phyloP scores from a whole-genome alignment of 2,797 vertebrate genomes.

The Aselliscus stoliczkanus region DNA sequence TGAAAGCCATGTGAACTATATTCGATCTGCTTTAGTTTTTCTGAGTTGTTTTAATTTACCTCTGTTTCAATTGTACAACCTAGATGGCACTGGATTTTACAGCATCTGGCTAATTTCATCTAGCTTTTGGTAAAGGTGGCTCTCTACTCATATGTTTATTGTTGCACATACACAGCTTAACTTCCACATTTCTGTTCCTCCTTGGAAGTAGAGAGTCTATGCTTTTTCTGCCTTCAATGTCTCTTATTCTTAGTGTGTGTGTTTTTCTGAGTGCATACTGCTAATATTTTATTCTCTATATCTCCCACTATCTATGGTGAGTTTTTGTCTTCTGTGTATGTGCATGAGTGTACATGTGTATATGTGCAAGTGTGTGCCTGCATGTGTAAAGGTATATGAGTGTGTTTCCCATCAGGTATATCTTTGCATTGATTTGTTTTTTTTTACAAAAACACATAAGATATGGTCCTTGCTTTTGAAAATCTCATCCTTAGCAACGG shows the following conservation, averaged over 20 bases:
- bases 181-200: not conserved
- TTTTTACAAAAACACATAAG: not conserved
- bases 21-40: not conserved
- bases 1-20: not conserved
- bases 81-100: not conserved
- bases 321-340: not conserved
- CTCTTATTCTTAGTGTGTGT: not conserved
- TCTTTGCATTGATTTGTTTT: too few relatives aligned
- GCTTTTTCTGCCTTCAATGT: not conserved
- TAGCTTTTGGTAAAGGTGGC: not conserved
- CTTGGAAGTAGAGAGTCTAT: not conserved
- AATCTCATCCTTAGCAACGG: not conserved
- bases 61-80: not conserved
- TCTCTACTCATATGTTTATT: not conserved
- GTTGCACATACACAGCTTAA: not conserved
- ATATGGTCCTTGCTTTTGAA: not conserved
- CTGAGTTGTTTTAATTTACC: conserved; percentile 1
- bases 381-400: not conserved
- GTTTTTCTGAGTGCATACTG: not conserved
- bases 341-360: not conserved
- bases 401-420: not conserved
- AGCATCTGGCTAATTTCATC: not conserved
- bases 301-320: not conserved
- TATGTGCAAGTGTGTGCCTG: not conserved
- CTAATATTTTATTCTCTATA: not conserved